Evolutionary conservation across 2,888 invertebrate genomes (phyloP).

Genomic region (Microplitis deprimator): DNA sequence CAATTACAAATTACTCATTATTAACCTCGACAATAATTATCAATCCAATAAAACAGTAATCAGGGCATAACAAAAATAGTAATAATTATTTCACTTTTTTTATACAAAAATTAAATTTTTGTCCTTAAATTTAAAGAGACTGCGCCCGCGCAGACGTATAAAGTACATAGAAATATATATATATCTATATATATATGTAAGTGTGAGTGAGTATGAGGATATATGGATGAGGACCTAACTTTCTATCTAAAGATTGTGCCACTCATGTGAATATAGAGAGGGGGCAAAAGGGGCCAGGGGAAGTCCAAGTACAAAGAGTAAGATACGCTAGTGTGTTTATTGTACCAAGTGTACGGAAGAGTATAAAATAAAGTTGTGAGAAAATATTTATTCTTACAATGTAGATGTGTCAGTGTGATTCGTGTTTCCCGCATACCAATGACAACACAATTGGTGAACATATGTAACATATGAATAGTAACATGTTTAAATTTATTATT

Average conservation of each 20-base stretch:
- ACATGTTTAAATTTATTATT: neutral
- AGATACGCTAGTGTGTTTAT: neutral
- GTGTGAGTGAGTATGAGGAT: neutral
- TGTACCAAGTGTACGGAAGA: neutral
- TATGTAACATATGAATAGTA: constrained; percentile 18
- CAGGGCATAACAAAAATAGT: too few relatives aligned
- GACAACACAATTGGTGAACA: constrained; percentile 25
- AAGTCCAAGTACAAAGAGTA: neutral
- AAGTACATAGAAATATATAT: neutral
- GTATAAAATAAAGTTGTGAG: constrained; percentile 28
- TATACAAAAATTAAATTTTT: too few relatives aligned
- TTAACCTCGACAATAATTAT: neutral
- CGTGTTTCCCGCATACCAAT: constrained; percentile 29
- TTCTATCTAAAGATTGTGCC: neutral
- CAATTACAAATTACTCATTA: neutral
- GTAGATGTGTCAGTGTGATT: constrained; percentile 24
- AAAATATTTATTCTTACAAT: constrained; percentile 28
- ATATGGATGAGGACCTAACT: neutral
- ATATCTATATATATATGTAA: neutral
- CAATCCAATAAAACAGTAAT: neutral
- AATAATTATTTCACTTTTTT: too few relatives aligned
- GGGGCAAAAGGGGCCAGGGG: neutral
- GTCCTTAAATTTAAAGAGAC: neutral
- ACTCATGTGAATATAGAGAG: neutral
- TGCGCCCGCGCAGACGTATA: constrained; percentile 24